Conservation (phyloP, 2,797 vertebrate genomes). For the Enteromius unitaeniatus region DNA sequence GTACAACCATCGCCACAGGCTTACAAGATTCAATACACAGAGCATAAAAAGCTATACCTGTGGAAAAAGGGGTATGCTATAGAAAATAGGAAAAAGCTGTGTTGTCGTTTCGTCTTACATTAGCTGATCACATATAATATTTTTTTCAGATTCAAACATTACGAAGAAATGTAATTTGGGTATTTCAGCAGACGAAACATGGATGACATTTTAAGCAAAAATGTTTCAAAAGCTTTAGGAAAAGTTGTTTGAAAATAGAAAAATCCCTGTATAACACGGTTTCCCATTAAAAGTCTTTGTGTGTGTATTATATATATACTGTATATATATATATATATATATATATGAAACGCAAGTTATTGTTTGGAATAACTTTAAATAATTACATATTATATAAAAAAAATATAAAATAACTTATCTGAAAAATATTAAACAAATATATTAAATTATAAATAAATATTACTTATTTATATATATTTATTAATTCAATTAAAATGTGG, state of each 20-base stretch:
- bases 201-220: background rate
- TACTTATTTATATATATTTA: background rate
- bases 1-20: slow-evolving; percentile 11
- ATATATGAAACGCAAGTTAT: too few species aligned
- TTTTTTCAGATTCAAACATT: background rate
- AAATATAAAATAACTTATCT: too few species aligned
- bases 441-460: too few species aligned
- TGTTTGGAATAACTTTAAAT: too few species aligned
- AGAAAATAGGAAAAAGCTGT: background rate
- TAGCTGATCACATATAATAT: background rate
- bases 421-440: too few species aligned
- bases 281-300: too few species aligned
- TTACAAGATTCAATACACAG: slow-evolving; percentile 40
- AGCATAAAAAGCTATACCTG: slow-evolving; percentile 30
- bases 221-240: background rate
- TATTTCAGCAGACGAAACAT: background rate
- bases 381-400: too few species aligned
- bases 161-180: background rate
- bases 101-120: slow-evolving; percentile 5
- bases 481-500: background rate
- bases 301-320: too few species aligned
- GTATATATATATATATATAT: too few species aligned
- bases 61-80: slow-evolving; percentile 20
- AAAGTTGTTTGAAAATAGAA: too few species aligned
- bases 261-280: too few species aligned